Evolutionary conservation across 2,113 vertebrate genomes (phyloP).

Genomic region (Falco punctatus): DNA sequence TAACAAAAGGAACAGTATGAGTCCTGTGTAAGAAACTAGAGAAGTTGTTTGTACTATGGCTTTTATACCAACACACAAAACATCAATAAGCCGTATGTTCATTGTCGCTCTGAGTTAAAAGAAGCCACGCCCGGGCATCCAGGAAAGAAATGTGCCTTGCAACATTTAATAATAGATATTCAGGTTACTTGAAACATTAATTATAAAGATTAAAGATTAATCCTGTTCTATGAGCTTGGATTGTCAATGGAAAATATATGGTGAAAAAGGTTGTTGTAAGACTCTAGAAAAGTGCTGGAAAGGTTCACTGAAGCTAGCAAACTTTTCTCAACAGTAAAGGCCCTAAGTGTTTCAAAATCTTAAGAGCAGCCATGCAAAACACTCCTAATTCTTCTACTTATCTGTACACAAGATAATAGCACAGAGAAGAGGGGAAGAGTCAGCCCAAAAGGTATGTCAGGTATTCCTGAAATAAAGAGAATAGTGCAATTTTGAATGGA

Average conservation of each 20-base stretch:
- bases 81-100: not conserved
- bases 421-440: not conserved
- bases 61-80: not conserved
- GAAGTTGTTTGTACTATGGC: not conserved
- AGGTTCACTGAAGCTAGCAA: not conserved
- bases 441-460: not conserved
- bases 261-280: not conserved
- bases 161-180: not conserved
- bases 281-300: not conserved
- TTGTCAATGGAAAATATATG: not conserved
- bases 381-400: not conserved
- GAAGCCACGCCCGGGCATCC: not conserved
- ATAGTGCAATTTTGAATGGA: not conserved
- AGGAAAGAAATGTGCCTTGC: not conserved
- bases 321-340: not conserved
- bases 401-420: not conserved
- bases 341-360: not conserved
- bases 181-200: not conserved
- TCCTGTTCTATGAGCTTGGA: not conserved
- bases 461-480: not conserved
- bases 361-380: not conserved
- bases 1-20: conserved; percentile 21
- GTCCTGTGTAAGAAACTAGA: conserved; percentile 21
- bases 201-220: conserved; percentile 10
- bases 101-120: not conserved